phyloP scores from a whole-genome alignment of 2,797 vertebrate species.

The Chaetodon trifasciatus region DNA sequence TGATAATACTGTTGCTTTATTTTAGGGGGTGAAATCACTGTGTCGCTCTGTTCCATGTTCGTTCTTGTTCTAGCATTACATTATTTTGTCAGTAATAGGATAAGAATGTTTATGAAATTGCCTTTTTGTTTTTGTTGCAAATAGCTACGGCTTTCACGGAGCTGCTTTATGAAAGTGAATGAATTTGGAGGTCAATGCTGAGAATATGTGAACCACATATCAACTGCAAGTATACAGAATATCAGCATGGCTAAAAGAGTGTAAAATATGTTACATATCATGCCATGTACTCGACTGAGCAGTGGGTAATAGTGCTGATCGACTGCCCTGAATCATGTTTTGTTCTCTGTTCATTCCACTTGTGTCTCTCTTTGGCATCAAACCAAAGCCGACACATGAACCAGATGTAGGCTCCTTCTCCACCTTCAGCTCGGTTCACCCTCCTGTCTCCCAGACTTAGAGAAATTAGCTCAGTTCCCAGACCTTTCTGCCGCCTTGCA shows the following conservation, averaged over 20 bases:
- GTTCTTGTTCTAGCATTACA: not conserved
- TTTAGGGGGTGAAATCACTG: slow-evolving; percentile 21
- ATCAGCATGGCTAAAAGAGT: not conserved
- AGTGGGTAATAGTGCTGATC: not conserved
- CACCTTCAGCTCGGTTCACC: slow-evolving; percentile 30
- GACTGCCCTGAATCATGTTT: not conserved
- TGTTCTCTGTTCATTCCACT: not conserved
- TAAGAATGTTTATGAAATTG: slow-evolving; percentile 30
- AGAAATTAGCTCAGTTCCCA: slow-evolving; percentile 44
- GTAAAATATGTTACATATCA: not conserved
- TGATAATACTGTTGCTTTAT: slow-evolving; percentile 40
- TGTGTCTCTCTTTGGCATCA: not conserved
- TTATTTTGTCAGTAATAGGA: slow-evolving; percentile 20
- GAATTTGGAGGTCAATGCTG: slow-evolving; percentile 6
- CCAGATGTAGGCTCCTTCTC: slow-evolving; percentile 47
- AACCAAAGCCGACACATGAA: slow-evolving; percentile 19
- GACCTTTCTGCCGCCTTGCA: slow-evolving; percentile 15
- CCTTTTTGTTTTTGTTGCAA: slow-evolving; percentile 39
- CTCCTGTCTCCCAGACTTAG: slow-evolving; percentile 19
- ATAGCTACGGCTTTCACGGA: not conserved
- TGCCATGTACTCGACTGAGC: not conserved
- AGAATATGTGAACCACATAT: slow-evolving; percentile 6
- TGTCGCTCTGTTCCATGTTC: slow-evolving; percentile 7
- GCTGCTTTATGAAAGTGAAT: slow-evolving; percentile 18
- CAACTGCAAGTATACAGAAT: not conserved